These are phyloP conservation scores for Chunga burmeisteri DNA, from an alignment of 2,113 vertebrate species.

Conservation along the genomic window DNA sequence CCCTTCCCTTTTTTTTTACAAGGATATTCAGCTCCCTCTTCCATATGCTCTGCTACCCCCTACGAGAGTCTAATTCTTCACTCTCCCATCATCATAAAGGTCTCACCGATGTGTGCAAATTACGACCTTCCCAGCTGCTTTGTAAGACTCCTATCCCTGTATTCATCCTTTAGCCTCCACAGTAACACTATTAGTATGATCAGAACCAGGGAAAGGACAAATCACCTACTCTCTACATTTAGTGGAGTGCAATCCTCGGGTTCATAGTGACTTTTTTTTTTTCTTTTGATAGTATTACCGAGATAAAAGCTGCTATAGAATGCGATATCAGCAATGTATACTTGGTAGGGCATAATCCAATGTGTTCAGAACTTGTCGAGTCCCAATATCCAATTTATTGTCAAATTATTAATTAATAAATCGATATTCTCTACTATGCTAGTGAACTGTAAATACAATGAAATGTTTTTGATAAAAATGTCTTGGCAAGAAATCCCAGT, in stretches of 20 bases:
- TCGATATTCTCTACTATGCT: neutral
- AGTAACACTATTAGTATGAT: conserved; percentile 19
- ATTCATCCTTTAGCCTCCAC: conserved; percentile 1
- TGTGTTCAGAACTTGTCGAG: neutral
- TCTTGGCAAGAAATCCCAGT: neutral
- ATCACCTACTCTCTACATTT: neutral
- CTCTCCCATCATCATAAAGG: conserved; percentile 9
- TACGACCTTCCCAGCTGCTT: neutral
- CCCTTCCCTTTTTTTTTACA: neutral
- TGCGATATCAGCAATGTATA: neutral
- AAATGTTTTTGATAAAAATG: neutral
- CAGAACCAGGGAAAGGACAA: conserved; percentile 11
- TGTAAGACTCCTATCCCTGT: neutral
- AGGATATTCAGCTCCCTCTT: neutral
- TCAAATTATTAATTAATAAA: neutral
- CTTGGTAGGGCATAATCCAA: neutral
- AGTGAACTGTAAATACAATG: neutral
- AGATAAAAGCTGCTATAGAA: neutral
- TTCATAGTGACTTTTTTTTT: neutral
- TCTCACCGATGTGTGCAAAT: conserved; percentile 47
- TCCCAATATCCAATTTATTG: neutral
- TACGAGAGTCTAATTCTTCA: neutral
- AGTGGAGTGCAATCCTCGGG: neutral
- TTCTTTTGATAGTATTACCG: neutral
- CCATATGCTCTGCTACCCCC: conserved; percentile 1